Evolutionary conservation across 2,888 invertebrate species (phyloP).

Genomic region (Ametastegia equiseti): DNA sequence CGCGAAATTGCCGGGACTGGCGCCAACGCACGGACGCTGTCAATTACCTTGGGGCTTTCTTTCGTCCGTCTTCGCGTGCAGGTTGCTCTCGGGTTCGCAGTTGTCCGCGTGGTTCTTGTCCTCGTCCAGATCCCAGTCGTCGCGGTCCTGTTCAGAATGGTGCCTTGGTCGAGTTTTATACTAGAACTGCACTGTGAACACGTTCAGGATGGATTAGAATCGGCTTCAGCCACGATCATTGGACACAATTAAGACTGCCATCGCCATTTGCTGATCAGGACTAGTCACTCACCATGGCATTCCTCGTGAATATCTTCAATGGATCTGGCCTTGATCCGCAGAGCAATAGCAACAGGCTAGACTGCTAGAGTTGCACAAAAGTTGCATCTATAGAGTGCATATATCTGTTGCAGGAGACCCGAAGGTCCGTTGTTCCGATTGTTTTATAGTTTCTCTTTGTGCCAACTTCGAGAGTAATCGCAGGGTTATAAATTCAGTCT

Average conservation of each 20-base stretch:
- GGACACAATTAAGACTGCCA: constrained; percentile 36
- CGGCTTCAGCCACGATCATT: constrained; percentile 29
- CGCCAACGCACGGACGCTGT: constrained; percentile 58
- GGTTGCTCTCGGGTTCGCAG: constrained; percentile 15
- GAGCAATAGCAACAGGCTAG: constrained; percentile 20
- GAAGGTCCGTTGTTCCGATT: constrained; percentile 15
- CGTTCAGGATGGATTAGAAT: constrained; percentile 42
- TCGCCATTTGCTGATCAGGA: constrained; percentile 34
- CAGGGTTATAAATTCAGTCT: constrained; percentile 14
- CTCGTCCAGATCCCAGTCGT: not conserved
- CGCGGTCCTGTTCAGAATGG: constrained; percentile 10
- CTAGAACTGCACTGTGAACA: constrained; percentile 19
- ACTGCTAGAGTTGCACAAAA: not conserved
- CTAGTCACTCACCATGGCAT: constrained; percentile 27
- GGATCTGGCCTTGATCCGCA: constrained; percentile 47
- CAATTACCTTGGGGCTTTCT: constrained; percentile 51
- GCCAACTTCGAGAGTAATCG: constrained; percentile 1
- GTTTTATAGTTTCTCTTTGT: constrained; percentile 20
- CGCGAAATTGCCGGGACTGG: constrained; percentile 65
- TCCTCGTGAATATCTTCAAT: constrained; percentile 43
- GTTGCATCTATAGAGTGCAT: not conserved
- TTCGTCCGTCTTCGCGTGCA: constrained; percentile 54
- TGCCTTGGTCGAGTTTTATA: constrained; percentile 24
- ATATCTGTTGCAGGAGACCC: not conserved
- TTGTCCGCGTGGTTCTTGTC: not conserved